Conservation (phyloP, 2,113 vertebrate species). For the Crotalus viridis region DNA sequence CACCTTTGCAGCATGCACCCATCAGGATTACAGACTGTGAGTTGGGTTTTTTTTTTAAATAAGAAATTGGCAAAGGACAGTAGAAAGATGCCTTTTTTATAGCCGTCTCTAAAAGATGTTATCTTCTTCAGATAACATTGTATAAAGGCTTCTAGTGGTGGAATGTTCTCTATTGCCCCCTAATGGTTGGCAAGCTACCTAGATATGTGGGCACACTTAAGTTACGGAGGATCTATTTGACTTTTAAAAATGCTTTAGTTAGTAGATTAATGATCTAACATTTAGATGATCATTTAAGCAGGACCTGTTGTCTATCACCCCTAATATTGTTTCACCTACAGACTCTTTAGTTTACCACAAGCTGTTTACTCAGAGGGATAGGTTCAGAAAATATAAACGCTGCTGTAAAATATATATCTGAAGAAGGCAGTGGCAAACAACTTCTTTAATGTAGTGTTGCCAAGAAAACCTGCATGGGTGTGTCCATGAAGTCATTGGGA, state of each 20-base stretch:
- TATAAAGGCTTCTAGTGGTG: not conserved
- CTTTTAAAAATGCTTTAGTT: not conserved
- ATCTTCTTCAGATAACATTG: not conserved
- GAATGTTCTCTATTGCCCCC: not conserved
- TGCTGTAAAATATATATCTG: not conserved
- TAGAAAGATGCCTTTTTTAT: not conserved
- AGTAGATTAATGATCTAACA: not conserved
- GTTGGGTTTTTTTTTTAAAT: constrained; percentile 19
- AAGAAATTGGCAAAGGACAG: not conserved
- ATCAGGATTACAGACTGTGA: constrained; percentile 49
- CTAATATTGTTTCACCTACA: not conserved
- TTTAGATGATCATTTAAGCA: not conserved
- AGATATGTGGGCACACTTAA: not conserved
- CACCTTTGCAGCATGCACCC: constrained; percentile 47
- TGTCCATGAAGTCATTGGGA: not conserved
- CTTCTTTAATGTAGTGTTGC: not conserved
- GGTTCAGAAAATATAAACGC: not conserved
- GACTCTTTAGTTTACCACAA: not conserved
- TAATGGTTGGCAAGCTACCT: not conserved
- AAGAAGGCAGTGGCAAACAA: not conserved
- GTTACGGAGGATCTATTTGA: not conserved
- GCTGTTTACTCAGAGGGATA: not conserved
- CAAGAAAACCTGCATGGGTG: not conserved
- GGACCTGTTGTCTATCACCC: not conserved
- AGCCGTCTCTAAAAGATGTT: not conserved